These are phyloP conservation scores for Osmerus mordax DNA, from an alignment of 2,113 vertebrate genomes.

Conservation along the genomic window DNA sequence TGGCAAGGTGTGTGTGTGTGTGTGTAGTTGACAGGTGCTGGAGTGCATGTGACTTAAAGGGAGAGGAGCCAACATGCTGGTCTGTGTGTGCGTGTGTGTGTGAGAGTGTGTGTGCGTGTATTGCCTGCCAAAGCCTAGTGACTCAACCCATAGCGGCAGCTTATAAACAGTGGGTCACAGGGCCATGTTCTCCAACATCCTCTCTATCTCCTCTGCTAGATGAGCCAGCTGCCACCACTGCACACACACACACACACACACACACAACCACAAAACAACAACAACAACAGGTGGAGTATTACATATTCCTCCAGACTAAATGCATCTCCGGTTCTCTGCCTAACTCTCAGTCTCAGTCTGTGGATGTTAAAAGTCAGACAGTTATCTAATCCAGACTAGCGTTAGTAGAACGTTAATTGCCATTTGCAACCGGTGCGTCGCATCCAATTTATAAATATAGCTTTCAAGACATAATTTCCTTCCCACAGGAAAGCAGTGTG, in stretches of 20 bases:
- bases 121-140: conserved; percentile 29
- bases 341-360: not conserved
- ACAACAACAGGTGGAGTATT: not conserved
- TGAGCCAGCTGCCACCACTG: conserved; percentile 8
- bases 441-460: too few species aligned
- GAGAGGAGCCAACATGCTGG: too few species aligned
- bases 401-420: not conserved
- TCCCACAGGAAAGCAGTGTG: too few species aligned
- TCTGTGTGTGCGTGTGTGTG: too few species aligned
- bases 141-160: conserved; percentile 24
- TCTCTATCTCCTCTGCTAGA: conserved; percentile 21
- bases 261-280: not conserved
- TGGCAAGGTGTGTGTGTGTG: not conserved
- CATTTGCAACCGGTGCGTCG: not conserved
- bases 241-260: not conserved
- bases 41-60: too few species aligned
- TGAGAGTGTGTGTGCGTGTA: not conserved
- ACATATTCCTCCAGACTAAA: not conserved
- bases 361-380: not conserved
- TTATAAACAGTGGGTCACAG: conserved; percentile 39
- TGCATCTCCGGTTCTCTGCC: not conserved
- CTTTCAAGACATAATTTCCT: too few species aligned
- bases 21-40: not conserved
- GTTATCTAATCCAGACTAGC: not conserved
- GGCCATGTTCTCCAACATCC: conserved; percentile 16